Conservation (phyloP, 2,113 vertebrate genomes). For the Anoura caudifer region DNA sequence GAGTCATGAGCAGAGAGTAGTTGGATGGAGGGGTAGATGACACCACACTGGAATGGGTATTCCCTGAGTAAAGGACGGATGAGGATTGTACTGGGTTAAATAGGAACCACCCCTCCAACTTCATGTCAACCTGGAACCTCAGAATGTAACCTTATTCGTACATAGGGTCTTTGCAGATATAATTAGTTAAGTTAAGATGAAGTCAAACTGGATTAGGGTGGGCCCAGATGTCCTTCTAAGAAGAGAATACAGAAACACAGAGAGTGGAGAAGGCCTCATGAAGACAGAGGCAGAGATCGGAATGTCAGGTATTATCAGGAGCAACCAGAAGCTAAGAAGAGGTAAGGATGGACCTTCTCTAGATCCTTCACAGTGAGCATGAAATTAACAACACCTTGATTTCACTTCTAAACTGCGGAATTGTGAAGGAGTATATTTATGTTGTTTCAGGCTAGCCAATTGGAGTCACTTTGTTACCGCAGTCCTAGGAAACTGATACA, state of each 20-base stretch:
- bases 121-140: background rate
- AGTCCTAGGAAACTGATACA: background rate
- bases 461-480: background rate
- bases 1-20: background rate
- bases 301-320: background rate
- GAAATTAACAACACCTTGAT: background rate
- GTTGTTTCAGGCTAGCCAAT: background rate
- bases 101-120: background rate
- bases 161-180: background rate
- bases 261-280: background rate
- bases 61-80: background rate
- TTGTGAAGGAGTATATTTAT: background rate
- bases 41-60: background rate
- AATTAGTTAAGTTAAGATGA: background rate
- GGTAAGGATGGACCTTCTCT: background rate
- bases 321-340: background rate
- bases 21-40: background rate
- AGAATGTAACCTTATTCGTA: background rate
- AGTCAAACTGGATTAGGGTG: background rate
- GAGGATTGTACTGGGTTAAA: background rate
- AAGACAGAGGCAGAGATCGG: background rate
- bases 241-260: background rate
- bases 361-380: background rate
- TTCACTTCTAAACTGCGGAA: background rate
- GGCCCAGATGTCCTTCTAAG: background rate